Evolutionary conservation across 2,888 invertebrate species (phyloP).

Genomic region (Plagodis dolabraria): DNA sequence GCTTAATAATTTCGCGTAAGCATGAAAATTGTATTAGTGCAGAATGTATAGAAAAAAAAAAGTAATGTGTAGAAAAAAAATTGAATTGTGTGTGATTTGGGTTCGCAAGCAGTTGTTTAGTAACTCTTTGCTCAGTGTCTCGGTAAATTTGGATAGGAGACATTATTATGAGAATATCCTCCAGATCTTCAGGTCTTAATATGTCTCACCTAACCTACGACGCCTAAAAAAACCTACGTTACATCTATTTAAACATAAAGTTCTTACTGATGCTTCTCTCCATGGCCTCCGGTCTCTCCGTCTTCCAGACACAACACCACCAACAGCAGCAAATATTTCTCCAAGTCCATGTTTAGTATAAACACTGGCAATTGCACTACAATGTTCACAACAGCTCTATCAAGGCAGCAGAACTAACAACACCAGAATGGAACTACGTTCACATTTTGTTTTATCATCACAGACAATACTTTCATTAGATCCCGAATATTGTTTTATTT

Average conservation of each 20-base stretch:
- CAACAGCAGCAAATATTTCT: conserved; percentile 63
- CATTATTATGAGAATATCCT: no score
- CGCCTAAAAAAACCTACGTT: no score
- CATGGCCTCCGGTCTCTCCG: conserved; percentile 73
- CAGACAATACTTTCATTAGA: conserved; percentile 58
- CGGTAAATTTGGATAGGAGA: no score
- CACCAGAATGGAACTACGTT: conserved; percentile 51
- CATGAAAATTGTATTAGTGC: no score
- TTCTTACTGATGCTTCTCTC: conserved; percentile 75
- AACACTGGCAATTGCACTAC: conserved; percentile 34
- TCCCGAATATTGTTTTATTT: conserved; percentile 59
- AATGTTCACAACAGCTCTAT: conserved; percentile 50
- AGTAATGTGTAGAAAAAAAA: no score
- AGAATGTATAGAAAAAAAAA: no score
- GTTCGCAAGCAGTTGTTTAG: no score
- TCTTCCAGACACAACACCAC: conserved; percentile 61
- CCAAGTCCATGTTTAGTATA: conserved; percentile 58
- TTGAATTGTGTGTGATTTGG: no score
- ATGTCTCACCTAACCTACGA: no score
- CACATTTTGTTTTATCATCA: conserved; percentile 69
- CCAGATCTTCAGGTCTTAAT: no score
- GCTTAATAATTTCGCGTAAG: no score
- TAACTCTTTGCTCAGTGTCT: no score
- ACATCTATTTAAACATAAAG: neutral
- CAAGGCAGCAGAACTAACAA: conserved; percentile 50